Base-by-base conservation (phyloP, 1,140 invertebrate genomes). In the Nephila pilipes region DNA sequence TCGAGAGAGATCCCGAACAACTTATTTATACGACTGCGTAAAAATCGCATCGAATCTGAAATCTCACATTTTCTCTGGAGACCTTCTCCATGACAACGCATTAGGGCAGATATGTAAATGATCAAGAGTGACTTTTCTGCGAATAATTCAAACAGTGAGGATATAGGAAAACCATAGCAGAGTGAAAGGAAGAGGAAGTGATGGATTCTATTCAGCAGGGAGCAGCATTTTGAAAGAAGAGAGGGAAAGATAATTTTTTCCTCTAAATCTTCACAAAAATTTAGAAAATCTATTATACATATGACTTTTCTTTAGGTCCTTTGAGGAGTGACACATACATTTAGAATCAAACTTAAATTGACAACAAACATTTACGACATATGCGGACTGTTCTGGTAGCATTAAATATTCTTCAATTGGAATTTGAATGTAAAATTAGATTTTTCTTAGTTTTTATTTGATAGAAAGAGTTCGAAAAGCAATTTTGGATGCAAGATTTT, bases 161-260 rank as follows among this genome's bases (percentile, higher is more conserved):
- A 18, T 75, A 54, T 16, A 55, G 20, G 18, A 83, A 29, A 83
- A 55, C 22, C 38, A 14, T 55, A 32, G 36, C 29, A 79, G n/a
- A n/a, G 69, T 79, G 69, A 79, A 32, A 79, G 14, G 32, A 79
- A 38, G n/a, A n/a, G 80, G 46, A 83, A 55, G 29, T 83, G 81
- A 55, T 55, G 81, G 81, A 83, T 83, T 57, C 22, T 25, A 29
- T 83, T 83, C 54, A 83, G 22, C 54, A 55, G 81, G 14, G 32
- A 29, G 22, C 32, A 75, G 14, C 69, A 75, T 25, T 75, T 36
- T 20, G 29, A 6, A 6, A 3, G 1, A 16, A 0, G 29, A 36
- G 18, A 29, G 6, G 1, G 32, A 46, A 5, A 75, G 29, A 36
- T 6, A 75, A 32, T 75, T 32, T 20, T 75, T 75, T 75, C 6